These are phyloP conservation scores for Ectobius pallidus DNA, from an alignment of 2,888 invertebrate genomes.

Conservation along the genomic window DNA sequence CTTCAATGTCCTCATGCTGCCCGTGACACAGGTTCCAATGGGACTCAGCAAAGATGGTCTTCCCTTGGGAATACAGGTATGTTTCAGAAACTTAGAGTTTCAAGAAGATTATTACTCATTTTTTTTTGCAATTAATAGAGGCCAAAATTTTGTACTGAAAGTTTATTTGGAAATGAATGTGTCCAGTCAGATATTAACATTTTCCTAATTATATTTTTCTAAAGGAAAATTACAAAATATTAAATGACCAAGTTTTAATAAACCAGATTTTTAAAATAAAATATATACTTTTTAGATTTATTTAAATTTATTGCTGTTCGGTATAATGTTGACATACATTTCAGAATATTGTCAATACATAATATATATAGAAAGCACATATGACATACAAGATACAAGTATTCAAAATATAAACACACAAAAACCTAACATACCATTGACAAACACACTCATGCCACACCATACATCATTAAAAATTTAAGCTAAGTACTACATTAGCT, in stretches of 20 bases:
- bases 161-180: neutral
- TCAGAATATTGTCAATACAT: too few species aligned
- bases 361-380: too few species aligned
- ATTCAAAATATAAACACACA: too few species aligned
- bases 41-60: conserved; percentile 73
- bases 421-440: too few species aligned
- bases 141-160: neutral
- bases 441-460: too few species aligned
- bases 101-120: neutral
- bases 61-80: conserved; percentile 77
- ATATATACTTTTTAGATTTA: too few species aligned
- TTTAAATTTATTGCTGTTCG: too few species aligned
- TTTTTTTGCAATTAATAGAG: neutral
- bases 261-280: neutral
- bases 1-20: conserved; percentile 83
- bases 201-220: neutral
- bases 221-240: neutral
- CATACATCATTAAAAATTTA: too few species aligned
- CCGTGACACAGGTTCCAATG: conserved; percentile 84
- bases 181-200: neutral
- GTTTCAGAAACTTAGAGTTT: neutral
- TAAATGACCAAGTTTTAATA: neutral
- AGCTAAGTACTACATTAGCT: too few species aligned
- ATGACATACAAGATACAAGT: too few species aligned
- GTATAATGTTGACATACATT: too few species aligned